A percentile compares a stretch with the other conserved stretches of the same genome.
phyloP scores from a whole-genome alignment of 2,797 vertebrate species.

The Chiroxiphia lanceolata region DNA sequence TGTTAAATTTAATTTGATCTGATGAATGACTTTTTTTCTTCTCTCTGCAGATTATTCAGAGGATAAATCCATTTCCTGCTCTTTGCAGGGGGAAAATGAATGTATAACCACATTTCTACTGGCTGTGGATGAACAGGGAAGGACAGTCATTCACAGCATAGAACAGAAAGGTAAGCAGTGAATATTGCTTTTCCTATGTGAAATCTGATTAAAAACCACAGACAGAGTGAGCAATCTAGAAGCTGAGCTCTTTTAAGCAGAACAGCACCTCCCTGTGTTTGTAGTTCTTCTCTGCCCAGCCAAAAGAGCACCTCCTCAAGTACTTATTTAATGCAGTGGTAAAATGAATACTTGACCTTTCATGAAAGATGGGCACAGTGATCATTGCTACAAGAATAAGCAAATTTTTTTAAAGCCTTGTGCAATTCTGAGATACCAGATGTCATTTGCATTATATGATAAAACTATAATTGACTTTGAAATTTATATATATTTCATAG shows the following conservation, averaged over 20 bases:
- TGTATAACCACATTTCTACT: slow-evolving; percentile 89
- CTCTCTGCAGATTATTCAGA: slow-evolving; percentile 84
- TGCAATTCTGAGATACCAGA: background rate
- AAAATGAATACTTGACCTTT: background rate
- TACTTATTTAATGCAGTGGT: background rate
- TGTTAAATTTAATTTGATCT: slow-evolving; percentile 65
- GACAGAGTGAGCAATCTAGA: background rate
- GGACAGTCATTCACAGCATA: slow-evolving; percentile 82
- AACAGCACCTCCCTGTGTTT: slow-evolving; percentile 4
- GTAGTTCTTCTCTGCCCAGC: background rate
- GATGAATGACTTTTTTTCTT: slow-evolving; percentile 54
- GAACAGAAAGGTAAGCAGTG: slow-evolving; percentile 80
- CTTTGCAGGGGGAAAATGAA: slow-evolving; percentile 86
- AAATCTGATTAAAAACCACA: background rate
- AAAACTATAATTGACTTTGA: background rate
- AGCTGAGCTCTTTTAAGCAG: background rate
- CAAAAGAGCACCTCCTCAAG: background rate
- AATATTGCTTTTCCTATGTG: background rate
- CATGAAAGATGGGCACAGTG: background rate
- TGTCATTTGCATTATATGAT: background rate
- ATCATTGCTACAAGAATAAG: background rate
- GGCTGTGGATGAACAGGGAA: slow-evolving; percentile 80
- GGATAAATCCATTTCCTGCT: slow-evolving; percentile 83
- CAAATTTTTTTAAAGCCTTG: background rate
- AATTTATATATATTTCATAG: background rate